Conservation (phyloP, 2,113 vertebrate species). For the Nothoprocta pentlandii region DNA sequence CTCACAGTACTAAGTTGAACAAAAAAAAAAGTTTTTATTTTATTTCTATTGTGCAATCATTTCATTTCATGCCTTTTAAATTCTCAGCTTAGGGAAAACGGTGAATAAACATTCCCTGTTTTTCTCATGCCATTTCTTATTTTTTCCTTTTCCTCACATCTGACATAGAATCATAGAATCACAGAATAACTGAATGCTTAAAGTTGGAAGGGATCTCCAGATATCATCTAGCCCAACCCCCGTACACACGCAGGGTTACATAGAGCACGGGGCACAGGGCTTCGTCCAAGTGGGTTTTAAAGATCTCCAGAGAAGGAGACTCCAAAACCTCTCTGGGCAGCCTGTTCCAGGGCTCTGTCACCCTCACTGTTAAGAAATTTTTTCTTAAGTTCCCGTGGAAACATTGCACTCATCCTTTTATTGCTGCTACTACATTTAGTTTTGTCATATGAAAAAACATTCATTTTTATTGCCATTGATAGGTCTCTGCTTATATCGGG, state of each 20-base stretch:
- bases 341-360: too few relatives aligned
- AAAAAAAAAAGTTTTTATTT: neutral
- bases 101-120: neutral
- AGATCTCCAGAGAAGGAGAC: too few relatives aligned
- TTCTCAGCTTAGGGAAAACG: neutral
- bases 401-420: neutral
- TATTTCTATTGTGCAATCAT: neutral
- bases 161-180: neutral
- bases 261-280: too few relatives aligned
- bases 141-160: neutral
- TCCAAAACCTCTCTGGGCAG: too few relatives aligned
- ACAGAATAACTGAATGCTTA: too few relatives aligned
- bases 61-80: neutral
- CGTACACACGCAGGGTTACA: too few relatives aligned
- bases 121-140: neutral
- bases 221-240: too few relatives aligned
- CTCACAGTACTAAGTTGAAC: neutral
- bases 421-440: neutral
- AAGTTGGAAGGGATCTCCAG: too few relatives aligned
- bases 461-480: neutral
- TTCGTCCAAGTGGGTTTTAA: too few relatives aligned
- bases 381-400: too few relatives aligned
- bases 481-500: neutral
- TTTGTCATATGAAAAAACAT: neutral
- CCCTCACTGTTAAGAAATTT: too few relatives aligned